Evolutionary conservation across 2,888 invertebrate genomes (phyloP).

Genomic region (Lapara coniferarum): DNA sequence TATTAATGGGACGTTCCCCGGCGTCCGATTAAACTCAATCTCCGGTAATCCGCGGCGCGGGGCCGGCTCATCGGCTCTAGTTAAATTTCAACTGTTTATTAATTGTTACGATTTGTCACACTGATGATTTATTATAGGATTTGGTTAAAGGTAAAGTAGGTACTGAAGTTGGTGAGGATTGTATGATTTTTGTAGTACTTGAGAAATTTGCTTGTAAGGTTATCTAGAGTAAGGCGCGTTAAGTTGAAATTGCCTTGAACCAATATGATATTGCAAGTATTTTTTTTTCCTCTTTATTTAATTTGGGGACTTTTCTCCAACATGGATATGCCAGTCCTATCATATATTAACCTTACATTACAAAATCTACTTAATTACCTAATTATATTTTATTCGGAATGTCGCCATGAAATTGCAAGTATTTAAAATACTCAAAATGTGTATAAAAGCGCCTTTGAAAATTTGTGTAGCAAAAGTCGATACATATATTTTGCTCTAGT

Average conservation of each 20-base stretch:
- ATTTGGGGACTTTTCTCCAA: no score
- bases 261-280: not conserved
- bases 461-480: not conserved
- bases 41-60: slow-evolving; percentile 74
- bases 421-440: no score
- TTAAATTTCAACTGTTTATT: slow-evolving; percentile 34
- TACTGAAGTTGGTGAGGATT: not conserved
- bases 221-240: no score
- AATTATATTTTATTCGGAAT: no score
- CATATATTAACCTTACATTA: no score
- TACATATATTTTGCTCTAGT: not conserved
- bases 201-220: no score
- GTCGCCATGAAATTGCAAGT: no score
- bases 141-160: not conserved
- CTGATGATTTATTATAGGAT: not conserved
- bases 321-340: no score
- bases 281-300: no score
- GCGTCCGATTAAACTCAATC: slow-evolving; percentile 79
- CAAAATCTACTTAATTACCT: no score
- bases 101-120: slow-evolving; percentile 15
- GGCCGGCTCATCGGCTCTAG: slow-evolving; percentile 40
- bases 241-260: not conserved
- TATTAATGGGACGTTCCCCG: slow-evolving; percentile 76
- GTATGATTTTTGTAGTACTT: not conserved
- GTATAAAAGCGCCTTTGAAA: not conserved